Evolutionary conservation across 2,888 invertebrate species (phyloP).

Genomic region (Neoascia interrupta): DNA sequence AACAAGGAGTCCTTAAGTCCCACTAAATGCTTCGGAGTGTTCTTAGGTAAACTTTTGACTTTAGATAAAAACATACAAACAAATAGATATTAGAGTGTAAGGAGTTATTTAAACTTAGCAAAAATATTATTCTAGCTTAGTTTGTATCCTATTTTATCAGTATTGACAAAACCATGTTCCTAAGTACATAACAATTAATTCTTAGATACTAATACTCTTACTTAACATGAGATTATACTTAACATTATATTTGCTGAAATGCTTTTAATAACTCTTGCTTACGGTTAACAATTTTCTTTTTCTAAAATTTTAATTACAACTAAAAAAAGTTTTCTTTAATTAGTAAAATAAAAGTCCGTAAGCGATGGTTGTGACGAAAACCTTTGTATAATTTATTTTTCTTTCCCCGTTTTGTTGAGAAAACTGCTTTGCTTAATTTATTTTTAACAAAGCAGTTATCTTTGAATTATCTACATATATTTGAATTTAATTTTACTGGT

Average conservation of each 20-base stretch:
- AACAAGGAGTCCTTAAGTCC: too few species aligned
- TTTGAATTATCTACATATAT: too few species aligned
- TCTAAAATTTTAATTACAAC: not conserved
- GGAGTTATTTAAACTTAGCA: slow-evolving; percentile 11
- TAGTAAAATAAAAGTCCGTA: too few species aligned
- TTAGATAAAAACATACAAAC: not conserved
- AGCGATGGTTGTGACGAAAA: too few species aligned
- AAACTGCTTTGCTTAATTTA: too few species aligned
- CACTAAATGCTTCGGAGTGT: slow-evolving; percentile 27
- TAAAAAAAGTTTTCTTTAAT: too few species aligned
- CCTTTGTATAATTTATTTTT: too few species aligned
- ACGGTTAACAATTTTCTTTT: too few species aligned
- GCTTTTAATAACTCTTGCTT: slow-evolving; percentile 1
- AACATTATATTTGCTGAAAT: slow-evolving; percentile 18
- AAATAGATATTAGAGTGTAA: slow-evolving; percentile 32
- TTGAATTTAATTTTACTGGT: too few species aligned
- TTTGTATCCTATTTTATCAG: slow-evolving; percentile 5
- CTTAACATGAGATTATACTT: slow-evolving; percentile 1
- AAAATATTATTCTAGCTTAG: slow-evolving; percentile 22
- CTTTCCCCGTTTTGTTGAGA: too few species aligned
- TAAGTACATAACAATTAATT: slow-evolving; percentile 26
- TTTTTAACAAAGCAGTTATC: too few species aligned
- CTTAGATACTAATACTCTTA: slow-evolving; percentile 26
- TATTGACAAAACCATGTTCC: slow-evolving; percentile 2
- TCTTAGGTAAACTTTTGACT: slow-evolving; percentile 15